A percentile compares a stretch with the other conserved stretches of the same genome.
phyloP scores from a whole-genome alignment of 2,113 vertebrate species.

The Vireo altiloquus region DNA sequence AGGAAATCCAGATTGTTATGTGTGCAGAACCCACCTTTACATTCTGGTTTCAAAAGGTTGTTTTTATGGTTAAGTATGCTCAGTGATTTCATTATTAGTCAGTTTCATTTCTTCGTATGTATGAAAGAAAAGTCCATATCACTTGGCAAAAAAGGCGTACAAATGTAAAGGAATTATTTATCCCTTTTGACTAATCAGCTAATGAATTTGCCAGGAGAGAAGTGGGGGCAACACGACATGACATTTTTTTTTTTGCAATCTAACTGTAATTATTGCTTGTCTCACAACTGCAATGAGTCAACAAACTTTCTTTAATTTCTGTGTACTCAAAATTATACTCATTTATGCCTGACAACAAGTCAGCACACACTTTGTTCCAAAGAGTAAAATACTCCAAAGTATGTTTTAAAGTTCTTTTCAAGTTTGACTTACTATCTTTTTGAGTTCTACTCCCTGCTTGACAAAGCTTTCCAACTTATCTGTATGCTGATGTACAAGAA shows the following conservation, averaged over 20 bases:
- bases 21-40: neutral
- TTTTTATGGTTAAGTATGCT: neutral
- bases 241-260: neutral
- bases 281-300: neutral
- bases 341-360: neutral
- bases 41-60: neutral
- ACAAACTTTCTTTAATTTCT: neutral
- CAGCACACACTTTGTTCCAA: neutral
- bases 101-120: neutral
- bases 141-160: neutral
- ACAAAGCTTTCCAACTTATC: neutral
- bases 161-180: neutral
- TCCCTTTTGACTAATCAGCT: neutral
- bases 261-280: neutral
- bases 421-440: neutral
- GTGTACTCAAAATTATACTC: neutral
- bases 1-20: neutral
- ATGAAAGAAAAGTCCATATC: neutral
- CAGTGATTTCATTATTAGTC: neutral
- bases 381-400: neutral
- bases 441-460: neutral
- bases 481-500: neutral
- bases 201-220: neutral
- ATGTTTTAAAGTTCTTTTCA: neutral
- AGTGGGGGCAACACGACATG: fast-evolving